Conservation (phyloP, 2,797 vertebrate species). For the Urocyon cinereoargenteus region DNA sequence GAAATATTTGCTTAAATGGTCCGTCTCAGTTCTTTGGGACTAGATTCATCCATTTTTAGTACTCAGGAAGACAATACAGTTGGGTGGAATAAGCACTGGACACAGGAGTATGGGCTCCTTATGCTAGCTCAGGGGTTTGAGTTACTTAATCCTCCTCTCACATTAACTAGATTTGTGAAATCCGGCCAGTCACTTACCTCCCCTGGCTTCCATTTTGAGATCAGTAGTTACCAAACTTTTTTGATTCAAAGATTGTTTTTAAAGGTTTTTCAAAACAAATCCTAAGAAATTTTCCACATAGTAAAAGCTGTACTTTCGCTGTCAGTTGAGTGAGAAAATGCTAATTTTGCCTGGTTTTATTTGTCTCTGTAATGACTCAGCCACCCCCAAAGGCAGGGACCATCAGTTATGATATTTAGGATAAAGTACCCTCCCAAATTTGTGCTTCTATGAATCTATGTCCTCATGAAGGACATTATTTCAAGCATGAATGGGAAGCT, state of each 20-base stretch:
- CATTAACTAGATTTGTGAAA: not conserved
- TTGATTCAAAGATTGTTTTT: not conserved
- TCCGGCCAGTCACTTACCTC: not conserved
- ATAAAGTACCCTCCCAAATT: not conserved
- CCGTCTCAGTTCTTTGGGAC: not conserved
- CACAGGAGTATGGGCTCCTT: not conserved
- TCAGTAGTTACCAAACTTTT: not conserved
- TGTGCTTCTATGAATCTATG: not conserved
- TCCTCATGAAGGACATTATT: not conserved
- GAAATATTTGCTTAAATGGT: not conserved
- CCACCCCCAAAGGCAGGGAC: not conserved
- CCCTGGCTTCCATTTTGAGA: slow-evolving; percentile 19
- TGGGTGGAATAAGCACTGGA: not conserved
- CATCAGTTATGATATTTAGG: not conserved
- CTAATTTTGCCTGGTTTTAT: not conserved
- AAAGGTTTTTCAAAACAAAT: not conserved
- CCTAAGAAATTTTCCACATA: not conserved
- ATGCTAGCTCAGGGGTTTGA: not conserved
- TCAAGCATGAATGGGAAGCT: slow-evolving; percentile 31
- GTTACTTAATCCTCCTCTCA: not conserved
- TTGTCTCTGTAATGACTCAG: slow-evolving; percentile 11
- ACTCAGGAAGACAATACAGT: not conserved
- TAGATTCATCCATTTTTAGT: not conserved
- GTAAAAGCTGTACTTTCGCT: not conserved
- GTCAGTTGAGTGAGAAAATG: slow-evolving; percentile 9